A percentile compares a stretch with the other conserved stretches of the same genome.
These are phyloP conservation scores for Diadophis punctatus DNA, from an alignment of 2,113 vertebrate genomes.

Conservation along the genomic window DNA sequence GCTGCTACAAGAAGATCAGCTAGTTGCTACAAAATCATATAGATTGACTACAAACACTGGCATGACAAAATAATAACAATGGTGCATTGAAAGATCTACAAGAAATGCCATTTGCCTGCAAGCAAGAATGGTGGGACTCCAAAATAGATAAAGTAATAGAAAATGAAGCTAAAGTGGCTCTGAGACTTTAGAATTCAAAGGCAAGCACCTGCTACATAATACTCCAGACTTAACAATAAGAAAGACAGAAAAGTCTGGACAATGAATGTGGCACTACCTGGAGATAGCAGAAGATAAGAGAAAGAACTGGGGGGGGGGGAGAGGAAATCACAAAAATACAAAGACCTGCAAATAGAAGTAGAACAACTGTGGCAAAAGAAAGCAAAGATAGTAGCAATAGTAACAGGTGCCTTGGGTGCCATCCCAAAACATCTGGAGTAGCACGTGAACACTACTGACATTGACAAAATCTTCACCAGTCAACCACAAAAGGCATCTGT, in stretches of 20 bases:
- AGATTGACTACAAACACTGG: background rate
- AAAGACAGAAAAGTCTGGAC: background rate
- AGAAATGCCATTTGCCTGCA: background rate
- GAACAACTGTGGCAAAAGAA: background rate
- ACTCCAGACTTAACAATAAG: background rate
- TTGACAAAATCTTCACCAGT: background rate
- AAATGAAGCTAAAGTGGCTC: background rate
- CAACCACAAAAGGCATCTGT: background rate
- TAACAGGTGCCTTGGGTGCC: background rate
- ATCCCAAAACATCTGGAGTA: background rate
- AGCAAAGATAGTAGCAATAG: background rate
- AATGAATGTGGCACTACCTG: background rate
- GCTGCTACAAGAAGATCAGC: background rate
- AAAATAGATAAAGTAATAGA: background rate
- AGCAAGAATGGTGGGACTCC: background rate
- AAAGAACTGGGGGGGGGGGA: rapidly evolving
- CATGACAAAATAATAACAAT: background rate
- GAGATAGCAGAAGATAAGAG: background rate
- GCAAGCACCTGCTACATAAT: background rate
- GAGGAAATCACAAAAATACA: background rate
- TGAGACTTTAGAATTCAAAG: background rate
- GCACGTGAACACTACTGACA: background rate
- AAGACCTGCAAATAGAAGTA: background rate
- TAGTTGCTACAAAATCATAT: background rate
- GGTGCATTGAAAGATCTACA: background rate